Conservation (phyloP, 2,113 vertebrate genomes). For the Falco punctatus region DNA sequence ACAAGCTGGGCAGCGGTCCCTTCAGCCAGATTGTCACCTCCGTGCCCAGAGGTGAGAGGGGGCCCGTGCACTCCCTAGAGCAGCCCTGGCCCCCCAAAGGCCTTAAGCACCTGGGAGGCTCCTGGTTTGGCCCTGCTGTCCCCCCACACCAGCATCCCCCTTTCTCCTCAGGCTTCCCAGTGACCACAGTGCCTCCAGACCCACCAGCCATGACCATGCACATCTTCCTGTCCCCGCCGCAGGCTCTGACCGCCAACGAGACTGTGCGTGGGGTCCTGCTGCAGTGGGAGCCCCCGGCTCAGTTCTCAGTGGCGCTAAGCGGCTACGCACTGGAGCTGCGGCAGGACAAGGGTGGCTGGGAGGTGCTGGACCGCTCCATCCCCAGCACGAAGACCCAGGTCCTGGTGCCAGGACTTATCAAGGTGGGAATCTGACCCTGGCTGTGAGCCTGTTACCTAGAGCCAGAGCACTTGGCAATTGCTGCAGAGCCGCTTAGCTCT, state of each 20-base stretch:
- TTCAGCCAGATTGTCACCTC: constrained; percentile 92
- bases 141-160: neutral
- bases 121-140: neutral
- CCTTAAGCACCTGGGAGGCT: fast-evolving
- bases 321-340: constrained; percentile 88
- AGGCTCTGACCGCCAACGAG: constrained; percentile 80
- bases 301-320: constrained; percentile 75
- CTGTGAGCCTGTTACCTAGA: too few relatives aligned
- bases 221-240: constrained; percentile 80
- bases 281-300: constrained; percentile 82
- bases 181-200: constrained; percentile 78
- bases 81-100: too few relatives aligned
- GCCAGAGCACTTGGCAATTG: neutral
- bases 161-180: constrained; percentile 72
- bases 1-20: constrained; percentile 94
- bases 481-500: fast-evolving
- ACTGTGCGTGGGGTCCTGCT: constrained; percentile 84
- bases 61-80: fast-evolving
- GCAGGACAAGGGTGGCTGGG: constrained; percentile 83
- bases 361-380: constrained; percentile 83
- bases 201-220: constrained; percentile 58
- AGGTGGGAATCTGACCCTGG: constrained; percentile 71
- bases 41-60: constrained; percentile 83
- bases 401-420: constrained; percentile 88
- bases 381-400: constrained; percentile 80